Conservation (phyloP, 2,113 vertebrate species). For the Myxocyprinus asiaticus region DNA sequence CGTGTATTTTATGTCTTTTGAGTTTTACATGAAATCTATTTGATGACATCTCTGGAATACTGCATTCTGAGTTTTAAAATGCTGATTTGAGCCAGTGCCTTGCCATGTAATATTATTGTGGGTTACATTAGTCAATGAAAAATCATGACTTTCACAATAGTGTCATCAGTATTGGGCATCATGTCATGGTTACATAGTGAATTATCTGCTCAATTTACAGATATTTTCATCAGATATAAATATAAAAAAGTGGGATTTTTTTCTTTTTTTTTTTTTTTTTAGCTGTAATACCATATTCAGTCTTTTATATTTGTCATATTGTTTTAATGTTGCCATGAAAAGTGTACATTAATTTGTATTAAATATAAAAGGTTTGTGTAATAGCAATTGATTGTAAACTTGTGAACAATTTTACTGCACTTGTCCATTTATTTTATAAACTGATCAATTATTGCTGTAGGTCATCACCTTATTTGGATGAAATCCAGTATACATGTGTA, state of each 20-base stretch:
- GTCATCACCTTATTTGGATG: slow-evolving; percentile 41
- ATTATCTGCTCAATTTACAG: slow-evolving; percentile 4
- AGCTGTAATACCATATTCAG: slow-evolving; percentile 1
- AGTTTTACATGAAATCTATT: background rate
- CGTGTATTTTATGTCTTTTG: background rate
- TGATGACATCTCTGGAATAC: slow-evolving; percentile 5
- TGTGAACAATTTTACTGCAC: slow-evolving; percentile 44
- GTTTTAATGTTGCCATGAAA: slow-evolving; percentile 19
- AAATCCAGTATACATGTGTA: slow-evolving; percentile 42
- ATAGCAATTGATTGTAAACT: slow-evolving; percentile 47
- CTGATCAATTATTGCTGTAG: slow-evolving; percentile 25
- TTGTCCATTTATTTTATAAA: slow-evolving; percentile 38
- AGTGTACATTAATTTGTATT: slow-evolving; percentile 38
- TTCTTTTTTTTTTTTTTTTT: background rate
- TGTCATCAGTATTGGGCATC: slow-evolving; percentile 12
- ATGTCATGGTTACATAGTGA: slow-evolving; percentile 2
- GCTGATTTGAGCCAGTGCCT: slow-evolving; percentile 58
- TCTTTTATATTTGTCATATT: slow-evolving; percentile 20
- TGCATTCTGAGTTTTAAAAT: slow-evolving; percentile 40
- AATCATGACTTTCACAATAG: slow-evolving; percentile 11
- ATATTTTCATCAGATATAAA: slow-evolving; percentile 3
- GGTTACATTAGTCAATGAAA: slow-evolving; percentile 15
- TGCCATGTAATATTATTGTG: slow-evolving; percentile 46
- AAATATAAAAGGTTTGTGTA: slow-evolving; percentile 41
- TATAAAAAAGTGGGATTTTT: background rate